phyloP scores from a whole-genome alignment of 2,888 invertebrate genomes.

The Diloba caeruleocephala region DNA sequence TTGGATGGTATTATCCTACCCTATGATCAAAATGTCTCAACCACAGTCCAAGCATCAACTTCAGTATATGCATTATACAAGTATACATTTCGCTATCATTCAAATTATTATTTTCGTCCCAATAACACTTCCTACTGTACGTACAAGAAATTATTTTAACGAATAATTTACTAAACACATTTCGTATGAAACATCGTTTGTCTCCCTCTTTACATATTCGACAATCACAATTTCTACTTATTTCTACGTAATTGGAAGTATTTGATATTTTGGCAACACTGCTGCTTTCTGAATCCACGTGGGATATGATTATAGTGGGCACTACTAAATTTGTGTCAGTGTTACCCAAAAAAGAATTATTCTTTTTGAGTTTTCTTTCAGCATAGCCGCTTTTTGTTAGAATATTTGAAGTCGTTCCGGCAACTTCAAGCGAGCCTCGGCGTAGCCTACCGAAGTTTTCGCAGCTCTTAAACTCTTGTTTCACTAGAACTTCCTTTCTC shows the following conservation, averaged over 20 bases:
- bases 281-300: conserved; percentile 43
- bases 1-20: conserved; percentile 43
- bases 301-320: conserved; percentile 63
- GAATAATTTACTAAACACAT: conserved; percentile 71
- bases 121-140: conserved; percentile 71
- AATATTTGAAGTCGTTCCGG: conserved; percentile 24
- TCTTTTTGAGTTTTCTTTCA: conserved; percentile 51
- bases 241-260: conserved; percentile 73
- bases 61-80: conserved; percentile 78
- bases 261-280: conserved; percentile 71
- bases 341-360: conserved; percentile 34
- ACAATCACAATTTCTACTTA: conserved; percentile 80
- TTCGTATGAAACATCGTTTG: conserved; percentile 66
- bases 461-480: conserved; percentile 70
- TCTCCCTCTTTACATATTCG: conserved; percentile 77
- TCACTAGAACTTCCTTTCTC: conserved; percentile 72
- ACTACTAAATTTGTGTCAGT: conserved; percentile 37
- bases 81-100: conserved; percentile 78
- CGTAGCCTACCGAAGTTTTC: conserved; percentile 60
- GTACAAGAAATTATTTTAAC: conserved; percentile 69
- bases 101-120: conserved; percentile 79
- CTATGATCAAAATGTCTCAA: conserved; percentile 82
- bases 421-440: conserved; percentile 46
- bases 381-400: conserved; percentile 21
- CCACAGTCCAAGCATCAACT: conserved; percentile 84